phyloP scores from a whole-genome alignment of 2,888 invertebrate species.

The Tuta absoluta region DNA sequence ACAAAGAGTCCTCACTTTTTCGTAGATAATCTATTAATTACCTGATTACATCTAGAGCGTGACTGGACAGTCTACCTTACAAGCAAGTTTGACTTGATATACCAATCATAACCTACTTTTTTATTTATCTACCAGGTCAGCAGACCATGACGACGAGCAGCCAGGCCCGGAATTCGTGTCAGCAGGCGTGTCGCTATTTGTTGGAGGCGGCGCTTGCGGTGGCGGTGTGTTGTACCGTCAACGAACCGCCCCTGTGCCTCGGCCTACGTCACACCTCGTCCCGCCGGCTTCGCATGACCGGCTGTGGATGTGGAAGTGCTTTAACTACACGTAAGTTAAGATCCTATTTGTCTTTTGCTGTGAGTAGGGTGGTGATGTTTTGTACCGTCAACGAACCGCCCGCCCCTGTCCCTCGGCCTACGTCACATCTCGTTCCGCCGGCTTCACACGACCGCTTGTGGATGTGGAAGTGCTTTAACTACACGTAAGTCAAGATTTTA shows the following conservation, averaged over 20 bases:
- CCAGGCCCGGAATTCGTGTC: conserved; percentile 82
- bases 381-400: conserved; percentile 80
- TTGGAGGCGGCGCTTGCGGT: conserved; percentile 79
- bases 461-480: conserved; percentile 39
- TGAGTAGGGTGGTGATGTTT: conserved; percentile 72
- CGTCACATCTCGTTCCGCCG: conserved; percentile 73
- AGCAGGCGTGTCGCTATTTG: conserved; percentile 83
- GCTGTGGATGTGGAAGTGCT: conserved; percentile 86
- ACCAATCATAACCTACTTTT: neutral
- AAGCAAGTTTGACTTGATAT: too few relatives aligned
- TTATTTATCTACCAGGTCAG: conserved; percentile 39
- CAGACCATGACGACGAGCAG: conserved; percentile 70
- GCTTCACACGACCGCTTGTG: conserved; percentile 43
- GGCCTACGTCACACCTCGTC: conserved; percentile 79
- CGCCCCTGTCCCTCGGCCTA: conserved; percentile 69
- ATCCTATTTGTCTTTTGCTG: neutral
- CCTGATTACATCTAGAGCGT: too few relatives aligned
- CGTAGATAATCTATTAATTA: too few relatives aligned
- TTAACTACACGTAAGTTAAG: conserved; percentile 83
- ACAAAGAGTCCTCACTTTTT: too few relatives aligned
- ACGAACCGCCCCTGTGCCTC: conserved; percentile 71
- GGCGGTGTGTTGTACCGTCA: conserved; percentile 81
- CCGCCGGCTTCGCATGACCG: conserved; percentile 82
- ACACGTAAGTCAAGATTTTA: conserved; percentile 58
- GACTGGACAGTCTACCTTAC: too few relatives aligned